These are phyloP conservation scores for Apodemia mormo DNA, from an alignment of 2,888 invertebrate genomes.

Conservation along the genomic window DNA sequence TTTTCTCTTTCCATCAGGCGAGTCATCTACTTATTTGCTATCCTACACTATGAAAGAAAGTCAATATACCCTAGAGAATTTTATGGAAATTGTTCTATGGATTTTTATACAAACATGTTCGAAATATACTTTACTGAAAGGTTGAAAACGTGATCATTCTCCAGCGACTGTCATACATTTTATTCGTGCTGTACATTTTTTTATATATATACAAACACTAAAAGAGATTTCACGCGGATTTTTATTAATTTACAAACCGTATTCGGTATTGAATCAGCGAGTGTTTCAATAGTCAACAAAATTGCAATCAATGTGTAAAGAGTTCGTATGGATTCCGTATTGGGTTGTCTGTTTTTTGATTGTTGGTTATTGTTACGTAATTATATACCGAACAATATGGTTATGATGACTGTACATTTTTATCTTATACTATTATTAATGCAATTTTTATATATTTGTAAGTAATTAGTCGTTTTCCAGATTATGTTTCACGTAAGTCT, in stretches of 20 bases:
- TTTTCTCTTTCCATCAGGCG: no score
- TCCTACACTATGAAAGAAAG: no score
- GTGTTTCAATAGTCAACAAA: constrained; percentile 9
- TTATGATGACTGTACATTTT: no score
- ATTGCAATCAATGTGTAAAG: constrained; percentile 10
- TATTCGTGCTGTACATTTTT: not conserved
- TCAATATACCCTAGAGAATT: no score
- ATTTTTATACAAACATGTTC: no score
- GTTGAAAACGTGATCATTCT: not conserved
- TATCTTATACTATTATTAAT: no score
- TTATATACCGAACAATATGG: no score
- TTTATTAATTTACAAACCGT: constrained; percentile 16
- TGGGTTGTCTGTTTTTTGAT: not conserved
- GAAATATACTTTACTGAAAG: not conserved
- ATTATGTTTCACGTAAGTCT: no score
- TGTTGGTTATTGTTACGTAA: not conserved
- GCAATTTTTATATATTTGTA: no score
- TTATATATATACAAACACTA: not conserved
- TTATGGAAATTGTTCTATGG: no score
- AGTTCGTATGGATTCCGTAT: not conserved
- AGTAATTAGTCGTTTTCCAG: no score
- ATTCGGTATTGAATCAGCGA: not conserved
- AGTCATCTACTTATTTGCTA: no score
- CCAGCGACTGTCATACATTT: not conserved
- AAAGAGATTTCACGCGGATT: constrained; percentile 5